Percentiles rank a stretch among this genome's conserved stretches.
These are phyloP conservation scores for Turnix velox DNA, from an alignment of 2,113 vertebrate species.

Conservation along the genomic window DNA sequence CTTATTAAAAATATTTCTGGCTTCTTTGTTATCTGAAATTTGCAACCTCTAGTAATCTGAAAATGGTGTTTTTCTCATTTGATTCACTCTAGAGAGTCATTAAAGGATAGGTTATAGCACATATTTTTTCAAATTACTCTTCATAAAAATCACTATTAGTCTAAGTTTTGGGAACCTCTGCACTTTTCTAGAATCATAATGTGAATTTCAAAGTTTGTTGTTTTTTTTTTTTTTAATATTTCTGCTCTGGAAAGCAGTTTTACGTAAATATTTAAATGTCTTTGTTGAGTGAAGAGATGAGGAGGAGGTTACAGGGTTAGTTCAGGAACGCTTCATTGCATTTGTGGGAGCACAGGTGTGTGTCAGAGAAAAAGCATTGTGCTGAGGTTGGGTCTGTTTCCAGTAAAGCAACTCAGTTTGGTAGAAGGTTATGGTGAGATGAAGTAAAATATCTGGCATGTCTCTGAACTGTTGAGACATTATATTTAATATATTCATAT, in stretches of 20 bases:
- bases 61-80: neutral
- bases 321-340: neutral
- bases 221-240: neutral
- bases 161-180: neutral
- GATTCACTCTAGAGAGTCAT: neutral
- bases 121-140: neutral
- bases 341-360: fast-evolving
- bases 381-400: fast-evolving
- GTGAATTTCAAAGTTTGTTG: neutral
- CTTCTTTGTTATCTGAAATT: neutral
- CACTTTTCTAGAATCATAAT: neutral
- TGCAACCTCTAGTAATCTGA: neutral
- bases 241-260: neutral
- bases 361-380: neutral
- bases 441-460: neutral
- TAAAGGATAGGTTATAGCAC: neutral
- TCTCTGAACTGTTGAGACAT: neutral
- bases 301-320: neutral
- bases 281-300: neutral
- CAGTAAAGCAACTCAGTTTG: neutral
- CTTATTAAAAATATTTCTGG: neutral
- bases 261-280: neutral
- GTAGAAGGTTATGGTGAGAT: neutral
- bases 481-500: neutral
- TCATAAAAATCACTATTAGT: neutral